Evolutionary conservation across 2,888 invertebrate species (phyloP).

Genomic region (Drosophila histrio): DNA sequence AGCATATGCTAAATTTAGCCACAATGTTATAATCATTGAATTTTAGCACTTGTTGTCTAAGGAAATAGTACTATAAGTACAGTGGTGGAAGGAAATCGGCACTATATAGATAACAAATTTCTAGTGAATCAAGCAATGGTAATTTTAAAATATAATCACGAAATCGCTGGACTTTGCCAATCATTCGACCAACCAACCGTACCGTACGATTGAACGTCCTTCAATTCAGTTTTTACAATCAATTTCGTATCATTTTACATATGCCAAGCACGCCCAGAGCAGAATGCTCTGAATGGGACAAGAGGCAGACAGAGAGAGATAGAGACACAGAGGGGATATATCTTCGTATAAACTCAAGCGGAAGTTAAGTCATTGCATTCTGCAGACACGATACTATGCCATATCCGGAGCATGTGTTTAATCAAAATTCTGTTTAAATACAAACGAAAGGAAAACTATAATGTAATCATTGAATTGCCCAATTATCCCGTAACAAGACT

Average conservation of each 20-base stretch:
- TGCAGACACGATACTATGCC: conserved; percentile 13
- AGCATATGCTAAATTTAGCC: conserved; percentile 30
- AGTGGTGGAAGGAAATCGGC: not conserved
- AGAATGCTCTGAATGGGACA: not conserved
- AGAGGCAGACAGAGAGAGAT: not conserved
- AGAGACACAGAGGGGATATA: not conserved
- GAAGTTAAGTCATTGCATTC: conserved; percentile 53
- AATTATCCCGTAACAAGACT: conserved; percentile 13
- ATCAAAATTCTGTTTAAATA: conserved; percentile 2
- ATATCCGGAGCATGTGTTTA: conserved; percentile 19
- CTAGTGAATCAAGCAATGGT: conserved; percentile 16
- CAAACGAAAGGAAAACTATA: conserved; percentile 1
- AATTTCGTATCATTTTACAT: conserved; percentile 50
- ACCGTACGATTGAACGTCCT: conserved; percentile 34
- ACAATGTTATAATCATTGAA: conserved; percentile 23
- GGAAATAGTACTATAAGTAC: conserved; percentile 3
- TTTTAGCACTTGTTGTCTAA: conserved; percentile 11
- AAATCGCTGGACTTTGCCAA: conserved; percentile 10
- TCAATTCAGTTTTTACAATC: conserved; percentile 25
- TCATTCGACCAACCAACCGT: conserved; percentile 1
- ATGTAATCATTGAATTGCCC: conserved; percentile 12
- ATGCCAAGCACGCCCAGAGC: conserved; percentile 38
- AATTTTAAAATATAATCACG: conserved; percentile 17
- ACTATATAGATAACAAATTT: conserved; percentile 35
- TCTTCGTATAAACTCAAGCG: conserved; percentile 38